Conservation (phyloP, 2,888 invertebrate species). For the Andricus quercusramuli region DNA sequence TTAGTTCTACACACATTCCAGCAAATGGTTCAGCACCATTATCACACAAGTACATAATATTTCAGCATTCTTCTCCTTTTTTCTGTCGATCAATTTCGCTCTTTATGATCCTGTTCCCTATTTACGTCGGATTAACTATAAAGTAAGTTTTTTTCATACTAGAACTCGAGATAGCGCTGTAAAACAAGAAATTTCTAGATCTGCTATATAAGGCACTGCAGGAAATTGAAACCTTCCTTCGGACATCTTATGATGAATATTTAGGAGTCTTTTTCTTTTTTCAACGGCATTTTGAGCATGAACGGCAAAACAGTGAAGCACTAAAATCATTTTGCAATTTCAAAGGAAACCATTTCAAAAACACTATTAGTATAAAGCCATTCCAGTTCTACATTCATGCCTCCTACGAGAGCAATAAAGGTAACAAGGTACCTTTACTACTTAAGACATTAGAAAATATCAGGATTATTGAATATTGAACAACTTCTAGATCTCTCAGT, state of each 20-base stretch:
- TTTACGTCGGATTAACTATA: conserved; percentile 22
- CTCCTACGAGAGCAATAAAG: too few species aligned
- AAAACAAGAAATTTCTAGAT: conserved; percentile 19
- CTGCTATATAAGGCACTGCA: conserved; percentile 30
- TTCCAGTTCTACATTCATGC: too few species aligned
- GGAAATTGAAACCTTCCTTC: conserved; percentile 28
- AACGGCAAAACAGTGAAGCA: not conserved
- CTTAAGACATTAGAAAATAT: too few species aligned
- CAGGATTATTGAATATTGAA: too few species aligned
- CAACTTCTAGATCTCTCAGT: too few species aligned
- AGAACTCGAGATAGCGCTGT: not conserved
- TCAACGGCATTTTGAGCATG: not conserved
- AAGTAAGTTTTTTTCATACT: conserved; percentile 29
- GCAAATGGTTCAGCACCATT: conserved; percentile 10
- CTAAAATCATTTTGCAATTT: conserved; percentile 6
- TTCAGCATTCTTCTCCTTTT: conserved; percentile 7
- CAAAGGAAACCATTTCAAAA: not conserved
- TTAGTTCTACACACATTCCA: conserved; percentile 1
- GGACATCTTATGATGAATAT: not conserved
- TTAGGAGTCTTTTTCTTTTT: not conserved
- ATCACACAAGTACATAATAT: conserved; percentile 5
- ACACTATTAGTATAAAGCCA: too few species aligned
- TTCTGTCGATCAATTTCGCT: conserved; percentile 22
- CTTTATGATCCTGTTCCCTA: conserved; percentile 33
- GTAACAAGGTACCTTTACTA: too few species aligned